Conservation (phyloP, 2,888 invertebrate genomes). For the Ochlodes sylvanus region DNA sequence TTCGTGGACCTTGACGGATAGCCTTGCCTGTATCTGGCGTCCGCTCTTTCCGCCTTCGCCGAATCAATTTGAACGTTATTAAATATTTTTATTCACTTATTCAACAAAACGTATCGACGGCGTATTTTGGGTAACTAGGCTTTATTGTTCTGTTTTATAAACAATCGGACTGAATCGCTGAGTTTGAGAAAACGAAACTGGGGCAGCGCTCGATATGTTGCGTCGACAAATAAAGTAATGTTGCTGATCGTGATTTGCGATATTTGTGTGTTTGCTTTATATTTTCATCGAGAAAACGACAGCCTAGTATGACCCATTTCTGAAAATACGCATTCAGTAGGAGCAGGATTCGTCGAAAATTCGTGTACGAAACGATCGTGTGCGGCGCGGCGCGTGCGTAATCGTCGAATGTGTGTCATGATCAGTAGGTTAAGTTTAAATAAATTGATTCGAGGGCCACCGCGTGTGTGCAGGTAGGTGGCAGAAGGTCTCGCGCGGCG, state of each 20-base stretch:
- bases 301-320: conserved; percentile 47
- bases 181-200: conserved; percentile 1
- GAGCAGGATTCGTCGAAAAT: conserved; percentile 51
- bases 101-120: conserved; percentile 27
- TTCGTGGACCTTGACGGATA: conserved; percentile 73
- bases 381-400: conserved; percentile 68
- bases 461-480: conserved; percentile 56
- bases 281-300: conserved; percentile 11
- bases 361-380: conserved; percentile 61
- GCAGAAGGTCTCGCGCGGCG: conserved; percentile 52
- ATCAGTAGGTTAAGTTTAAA: conserved; percentile 85
- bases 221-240: neutral
- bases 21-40: conserved; percentile 80
- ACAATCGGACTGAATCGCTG: conserved; percentile 7
- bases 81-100: conserved; percentile 63
- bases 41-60: conserved; percentile 83
- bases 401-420: conserved; percentile 82
- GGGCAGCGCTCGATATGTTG: neutral
- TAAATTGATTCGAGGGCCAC: conserved; percentile 69
- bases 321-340: conserved; percentile 41
- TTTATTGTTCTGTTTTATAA: conserved; percentile 21
- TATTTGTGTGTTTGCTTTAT: neutral
- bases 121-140: conserved; percentile 10
- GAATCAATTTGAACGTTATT: conserved; percentile 79
- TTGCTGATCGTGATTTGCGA: neutral